Percentiles rank a stretch among this genome's conserved stretches.
Conservation (phyloP, 23 tunicate species). For the Oikopleura albicans region DNA sequence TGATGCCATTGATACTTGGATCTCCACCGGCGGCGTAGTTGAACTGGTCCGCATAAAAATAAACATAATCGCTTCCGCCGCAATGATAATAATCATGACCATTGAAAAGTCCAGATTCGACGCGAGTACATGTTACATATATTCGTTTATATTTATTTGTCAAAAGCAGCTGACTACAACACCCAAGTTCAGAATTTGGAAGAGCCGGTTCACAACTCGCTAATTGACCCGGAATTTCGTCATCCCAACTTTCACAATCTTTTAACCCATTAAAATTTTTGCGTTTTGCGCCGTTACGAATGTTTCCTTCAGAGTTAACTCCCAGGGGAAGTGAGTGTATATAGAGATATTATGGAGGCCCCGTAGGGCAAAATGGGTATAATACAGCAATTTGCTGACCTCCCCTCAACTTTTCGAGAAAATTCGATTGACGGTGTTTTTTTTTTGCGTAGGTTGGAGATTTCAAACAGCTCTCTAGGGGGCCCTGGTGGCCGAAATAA, state of each 20-base stretch:
- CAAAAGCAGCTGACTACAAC: neutral
- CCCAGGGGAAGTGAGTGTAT: too few relatives aligned
- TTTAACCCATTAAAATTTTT: too few relatives aligned
- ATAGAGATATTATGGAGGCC: too few relatives aligned
- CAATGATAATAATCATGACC: neutral
- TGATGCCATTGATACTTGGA: neutral
- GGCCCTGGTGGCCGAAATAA: too few relatives aligned
- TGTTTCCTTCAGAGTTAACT: too few relatives aligned
- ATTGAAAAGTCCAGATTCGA: neutral
- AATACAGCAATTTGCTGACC: too few relatives aligned
- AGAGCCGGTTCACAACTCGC: neutral
- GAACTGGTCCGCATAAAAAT: neutral
- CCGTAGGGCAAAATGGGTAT: too few relatives aligned
- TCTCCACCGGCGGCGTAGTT: neutral
- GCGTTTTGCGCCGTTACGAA: too few relatives aligned
- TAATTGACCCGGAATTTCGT: neutral
- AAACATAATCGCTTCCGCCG: neutral
- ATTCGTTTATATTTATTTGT: neutral
- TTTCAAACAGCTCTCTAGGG: too few relatives aligned
- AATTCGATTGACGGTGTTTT: too few relatives aligned
- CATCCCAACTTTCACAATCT: neutral
- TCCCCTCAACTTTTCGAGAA: too few relatives aligned
- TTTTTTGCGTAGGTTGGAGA: too few relatives aligned
- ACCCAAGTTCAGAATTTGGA: neutral
- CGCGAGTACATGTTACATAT: neutral